Base-by-base conservation (phyloP, 2,888 invertebrate genomes). In the Dorcus hopei region DNA sequence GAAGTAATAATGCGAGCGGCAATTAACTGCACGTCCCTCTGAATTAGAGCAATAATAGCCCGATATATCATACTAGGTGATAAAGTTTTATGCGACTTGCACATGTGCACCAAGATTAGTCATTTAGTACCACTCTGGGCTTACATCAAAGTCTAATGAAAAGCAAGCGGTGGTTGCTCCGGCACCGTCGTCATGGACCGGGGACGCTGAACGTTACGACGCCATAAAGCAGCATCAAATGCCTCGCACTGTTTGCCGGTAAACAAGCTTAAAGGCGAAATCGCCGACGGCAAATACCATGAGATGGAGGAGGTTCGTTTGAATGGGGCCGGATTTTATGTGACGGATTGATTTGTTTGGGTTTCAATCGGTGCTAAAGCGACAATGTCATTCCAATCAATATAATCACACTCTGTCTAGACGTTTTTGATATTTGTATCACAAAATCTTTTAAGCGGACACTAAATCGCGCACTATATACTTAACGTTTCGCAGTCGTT, bases 31-130 rank as follows among this genome's bases (percentile, higher is more conserved):
- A 19, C 45, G 45, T 45, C 14, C 45, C 45, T 19, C 23, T 23
- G n/a, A 45, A 45, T 45, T 45, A 9, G 11, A 42, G 42, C 45
- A 45, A 45, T 45, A 23, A 45, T 23, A 45, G 23, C 23, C 5
- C 45, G 61, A 59, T 63, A 61, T 61, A 63, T 63, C 63, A 57
- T 61, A 52, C 51, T 41, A 61, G 57, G 57, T 52, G 38, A 50
- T 50, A 38, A 38, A 38, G 50, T 38, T 50, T 50, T 50, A 50
- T 39, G 50, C 11, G 38, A 39, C 50, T 39, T 40, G 50, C 50
- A 50, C 50, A 50, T 50, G 50, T 50, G 50, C 19, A 50, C 38
- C 14, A 50, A 7, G 40, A 50, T 50, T 50, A 47, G 47, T 16
- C 19, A 50, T 39, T 50, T 50, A 50, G 40, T 38, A 38, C 40